Evolutionary conservation across 2,797 vertebrate species (phyloP).

Genomic region (Mionectes olivaceus): DNA sequence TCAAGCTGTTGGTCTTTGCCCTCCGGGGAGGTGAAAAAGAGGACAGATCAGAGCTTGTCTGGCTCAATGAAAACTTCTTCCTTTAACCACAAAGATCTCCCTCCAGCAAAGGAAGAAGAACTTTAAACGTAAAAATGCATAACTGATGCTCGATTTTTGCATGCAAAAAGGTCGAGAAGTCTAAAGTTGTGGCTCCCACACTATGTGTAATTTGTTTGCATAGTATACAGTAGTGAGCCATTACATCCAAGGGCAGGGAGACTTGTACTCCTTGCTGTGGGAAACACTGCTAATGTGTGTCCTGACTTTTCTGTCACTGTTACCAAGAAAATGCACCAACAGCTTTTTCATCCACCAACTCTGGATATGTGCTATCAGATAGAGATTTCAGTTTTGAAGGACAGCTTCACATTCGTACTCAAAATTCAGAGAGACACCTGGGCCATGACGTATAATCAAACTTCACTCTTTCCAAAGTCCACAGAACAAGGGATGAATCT

Average conservation of each 20-base stretch:
- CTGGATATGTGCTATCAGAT: not conserved
- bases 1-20: conserved; percentile 76
- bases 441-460: not conserved
- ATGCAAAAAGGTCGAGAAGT: conserved; percentile 58
- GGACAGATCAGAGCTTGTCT: conserved; percentile 71
- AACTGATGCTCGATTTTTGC: conserved; percentile 52
- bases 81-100: conserved; percentile 71
- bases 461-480: not conserved
- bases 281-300: conserved; percentile 22
- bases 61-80: conserved; percentile 62
- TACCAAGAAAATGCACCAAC: not conserved
- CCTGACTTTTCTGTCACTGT: not conserved
- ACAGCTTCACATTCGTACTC: not conserved
- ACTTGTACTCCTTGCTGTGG: conserved; percentile 11
- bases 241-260: not conserved
- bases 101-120: conserved; percentile 37
- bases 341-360: not conserved
- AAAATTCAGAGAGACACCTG: not conserved
- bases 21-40: conserved; percentile 76
- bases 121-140: not conserved
- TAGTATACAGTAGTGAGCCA: not conserved
- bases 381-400: not conserved
- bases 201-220: conserved; percentile 41
- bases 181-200: conserved; percentile 57
- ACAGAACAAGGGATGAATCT: rapidly evolving